Evolutionary conservation across 35 echinoderm and acorn worm species (phyloP), one percentile per base, ranked within the genome.

Genomic region (Heliocidaris tuberculata): DNA sequence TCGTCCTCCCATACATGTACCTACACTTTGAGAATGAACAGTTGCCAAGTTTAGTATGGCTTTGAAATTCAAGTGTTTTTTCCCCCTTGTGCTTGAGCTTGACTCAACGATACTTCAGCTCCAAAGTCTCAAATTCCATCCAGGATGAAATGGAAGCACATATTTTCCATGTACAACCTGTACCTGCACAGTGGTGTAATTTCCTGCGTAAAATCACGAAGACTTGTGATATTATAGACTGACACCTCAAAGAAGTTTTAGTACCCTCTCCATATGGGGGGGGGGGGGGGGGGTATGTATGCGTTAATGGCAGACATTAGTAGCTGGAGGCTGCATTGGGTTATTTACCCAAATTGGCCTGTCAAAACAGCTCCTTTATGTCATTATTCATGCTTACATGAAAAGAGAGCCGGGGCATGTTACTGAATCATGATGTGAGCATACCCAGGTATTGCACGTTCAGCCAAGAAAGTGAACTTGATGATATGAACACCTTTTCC

Each of bases 361-460:
- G 87, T 89, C 87, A 89, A 89, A 89, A 89, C 47, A 89, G 87
- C 31, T 13, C 31, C 87, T 47, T 32, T 47, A 30, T 89, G 87
- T 9, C 87, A 89, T 89, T 47, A 89, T 89, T 89, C 87, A 89
- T 89, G 87, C 87, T 89, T 89, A 89, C 65, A 78, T 78, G 65
- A 78, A 19, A 78, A 27, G 65, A 78, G 65, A 78, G 65, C 21
- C 27, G 65, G 35, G 65, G 24, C 65, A 78, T 56, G 52, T 56
- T 56, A 56, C 52, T 56, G 52, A 56, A 78, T 78, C 65, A 27
- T 4, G 65, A 78, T 78, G 65, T 24, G 35, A n/a, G 65, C 65
- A 78, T 78, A n/a, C 65, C n/a, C n/a, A n/a, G n/a, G n/a, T n/a
- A 78, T 78, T 78, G 65, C 19, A n/a, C 27, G 65, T 6, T 78